phyloP scores from a whole-genome alignment of 1,140 invertebrate species.

The Anastatus disparis region DNA sequence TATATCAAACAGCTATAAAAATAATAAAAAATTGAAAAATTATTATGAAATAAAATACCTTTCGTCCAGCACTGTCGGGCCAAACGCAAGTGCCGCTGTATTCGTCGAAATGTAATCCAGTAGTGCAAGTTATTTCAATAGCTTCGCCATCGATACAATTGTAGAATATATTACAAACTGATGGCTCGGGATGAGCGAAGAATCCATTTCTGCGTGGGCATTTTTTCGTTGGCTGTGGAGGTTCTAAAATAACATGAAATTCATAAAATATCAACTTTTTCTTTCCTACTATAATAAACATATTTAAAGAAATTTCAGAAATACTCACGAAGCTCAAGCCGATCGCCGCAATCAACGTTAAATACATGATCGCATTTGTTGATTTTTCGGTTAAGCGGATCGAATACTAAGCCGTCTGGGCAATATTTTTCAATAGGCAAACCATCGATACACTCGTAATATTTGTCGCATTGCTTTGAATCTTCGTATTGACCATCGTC shows the following conservation, averaged over 20 bases:
- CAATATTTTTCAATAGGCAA: conserved; percentile 79
- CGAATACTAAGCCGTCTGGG: conserved; percentile 87
- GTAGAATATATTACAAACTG: conserved; percentile 86
- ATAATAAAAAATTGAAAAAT: too few relatives aligned
- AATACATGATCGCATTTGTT: conserved; percentile 92
- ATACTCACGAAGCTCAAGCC: conserved; percentile 85
- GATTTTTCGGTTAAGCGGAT: conserved; percentile 82
- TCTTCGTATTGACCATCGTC: conserved; percentile 84
- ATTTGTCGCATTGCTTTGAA: conserved; percentile 85
- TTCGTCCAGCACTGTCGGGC: conserved; percentile 82
- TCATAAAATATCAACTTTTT: too few relatives aligned
- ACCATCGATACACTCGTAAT: conserved; percentile 82
- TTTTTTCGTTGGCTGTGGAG: conserved; percentile 75
- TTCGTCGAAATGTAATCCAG: conserved; percentile 88
- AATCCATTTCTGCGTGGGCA: conserved; percentile 89
- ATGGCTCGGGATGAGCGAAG: conserved; percentile 85
- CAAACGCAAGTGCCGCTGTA: conserved; percentile 88
- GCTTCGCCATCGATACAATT: conserved; percentile 89
- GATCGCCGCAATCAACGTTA: conserved; percentile 88
- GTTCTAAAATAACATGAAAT: conserved; percentile 70
- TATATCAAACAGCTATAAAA: too few relatives aligned
- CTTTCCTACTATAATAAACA: too few relatives aligned
- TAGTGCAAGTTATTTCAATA: conserved; percentile 83
- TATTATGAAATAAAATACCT: conserved; percentile 67
- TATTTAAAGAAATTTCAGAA: too few relatives aligned